Evolutionary conservation across 2,113 vertebrate species (phyloP), one percentile per base, ranked within the genome.

Genomic region (Daboia siamensis): DNA sequence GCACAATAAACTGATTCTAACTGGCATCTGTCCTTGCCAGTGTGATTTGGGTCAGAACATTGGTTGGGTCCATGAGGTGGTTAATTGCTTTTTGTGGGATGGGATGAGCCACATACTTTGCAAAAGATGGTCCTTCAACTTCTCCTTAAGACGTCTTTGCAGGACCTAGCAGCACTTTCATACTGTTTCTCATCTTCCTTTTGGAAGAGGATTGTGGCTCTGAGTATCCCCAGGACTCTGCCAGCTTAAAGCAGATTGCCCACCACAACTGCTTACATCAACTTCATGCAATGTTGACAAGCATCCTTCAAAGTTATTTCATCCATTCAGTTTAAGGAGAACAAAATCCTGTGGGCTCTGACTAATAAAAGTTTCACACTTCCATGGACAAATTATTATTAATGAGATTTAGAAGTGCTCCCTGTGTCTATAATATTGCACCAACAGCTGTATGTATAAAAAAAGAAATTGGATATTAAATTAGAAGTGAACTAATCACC

Each of bases 401-500:
- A 51, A n/a, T 87, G 59, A 86, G 51, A n/a, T 87, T 91, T 51
- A 87, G 57, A 48, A 29, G 44, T 8, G n/a, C 4, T 29, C 12
- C 20, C 13, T 69, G 39, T 54, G 39, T 74, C 48, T 54, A 55
- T 51, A 64, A 26, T 39, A 87, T 21, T 24, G 15, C 69, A 24
- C 4, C 26, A 0, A 0, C 69, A 87, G 54, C 86, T 94, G 86
- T 94, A 92, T 57, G 90, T 94, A 91, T 55, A 91, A 39, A 92
- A 93, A 93, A 90, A 96, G 95, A 92, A 95, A 93, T 96, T 93
- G 93, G 95, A 88, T 94, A 89, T 69, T 95, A 89, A 95, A 84
- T 57, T 29, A 55, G 54, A 52, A 96, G 86, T 48, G 93, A 95
- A 56, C 95, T 96, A 96, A 96, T 96, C 86, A 96, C 96, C 87